Evolutionary conservation across 2,113 vertebrate species (phyloP), one percentile per base, ranked within the genome.

Genomic region (Saccopteryx bilineata): DNA sequence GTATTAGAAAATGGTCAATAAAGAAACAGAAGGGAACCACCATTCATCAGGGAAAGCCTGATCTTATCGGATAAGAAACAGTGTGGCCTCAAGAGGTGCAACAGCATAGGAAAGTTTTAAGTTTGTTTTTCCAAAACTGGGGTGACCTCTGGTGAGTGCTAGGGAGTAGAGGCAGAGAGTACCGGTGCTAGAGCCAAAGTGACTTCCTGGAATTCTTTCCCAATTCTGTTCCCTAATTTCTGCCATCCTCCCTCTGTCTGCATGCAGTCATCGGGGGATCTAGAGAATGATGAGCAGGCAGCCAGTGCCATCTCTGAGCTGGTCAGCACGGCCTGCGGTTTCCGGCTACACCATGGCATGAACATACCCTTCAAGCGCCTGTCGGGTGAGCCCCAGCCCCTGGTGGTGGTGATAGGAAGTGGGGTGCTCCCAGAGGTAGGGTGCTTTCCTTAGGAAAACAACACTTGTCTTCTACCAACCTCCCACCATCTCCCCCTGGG

Each of bases 231-330:
- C 39, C 74, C 69, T 82, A 7, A 94, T 84, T 76, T 85, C 71
- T 89, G 11, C 17, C 52, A 9, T 26, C 39, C 7, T 31, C 48
- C 15, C 9, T 98, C 98, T 9, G 3, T 74, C 48, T 71, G n/a
- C 7, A 2, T 58, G 6, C 87, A 98, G 98, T 99, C 99, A 0
- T 98, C 99, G 28, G 99, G 99, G 13, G 99, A 99, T 94, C 98
- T 99, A 87, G 99, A 99, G 97, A 99, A 99, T 5, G 99, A 99
- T 0, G 99, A 99, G 74, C 98, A 98, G 71, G 98, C 99, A 1
- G 99, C 99, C 0, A 98, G 98, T 0, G 97, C 99, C 39, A 99
- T 99, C 95, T 99, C 99, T 92, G 99, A 99, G 98, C 99, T 99
- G 98, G 98, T 99, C 69, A 98, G 98, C 85, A 99, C 99, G 0